Evolutionary conservation across 1,140 invertebrate genomes (phyloP).

Genomic region (Ostrea edulis): DNA sequence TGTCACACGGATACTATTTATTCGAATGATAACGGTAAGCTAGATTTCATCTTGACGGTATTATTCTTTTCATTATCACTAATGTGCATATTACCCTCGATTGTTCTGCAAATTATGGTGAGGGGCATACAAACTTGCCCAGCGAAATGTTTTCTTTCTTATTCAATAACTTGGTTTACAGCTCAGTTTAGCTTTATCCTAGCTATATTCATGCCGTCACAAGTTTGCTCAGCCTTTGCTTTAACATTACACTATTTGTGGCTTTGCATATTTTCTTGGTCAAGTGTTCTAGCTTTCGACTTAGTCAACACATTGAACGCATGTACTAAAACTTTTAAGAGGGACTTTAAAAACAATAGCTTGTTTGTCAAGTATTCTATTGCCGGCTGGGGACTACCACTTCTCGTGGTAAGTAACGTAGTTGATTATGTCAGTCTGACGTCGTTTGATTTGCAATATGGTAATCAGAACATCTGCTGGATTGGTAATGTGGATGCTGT

Average conservation of each 20-base stretch:
- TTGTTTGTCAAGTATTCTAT: not conserved
- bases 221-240: not conserved
- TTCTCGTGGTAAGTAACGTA: not conserved
- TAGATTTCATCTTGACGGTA: too few relatives aligned
- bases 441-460: not conserved
- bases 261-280: conserved; percentile 7
- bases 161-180: not conserved
- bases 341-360: not conserved
- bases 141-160: not conserved
- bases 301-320: not conserved
- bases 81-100: not conserved
- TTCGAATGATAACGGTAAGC: too few relatives aligned
- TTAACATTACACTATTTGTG: not conserved
- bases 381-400: not conserved
- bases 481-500: not conserved
- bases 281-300: not conserved
- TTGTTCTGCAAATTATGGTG: not conserved
- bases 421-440: not conserved
- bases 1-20: too few relatives aligned
- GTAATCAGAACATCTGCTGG: not conserved
- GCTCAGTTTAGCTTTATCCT: not conserved
- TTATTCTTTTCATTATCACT: too few relatives aligned
- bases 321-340: not conserved
- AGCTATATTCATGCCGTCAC: not conserved
- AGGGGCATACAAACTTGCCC: not conserved